Conservation (phyloP, 2,888 invertebrate genomes). For the Trichogramma dendrolimi region DNA sequence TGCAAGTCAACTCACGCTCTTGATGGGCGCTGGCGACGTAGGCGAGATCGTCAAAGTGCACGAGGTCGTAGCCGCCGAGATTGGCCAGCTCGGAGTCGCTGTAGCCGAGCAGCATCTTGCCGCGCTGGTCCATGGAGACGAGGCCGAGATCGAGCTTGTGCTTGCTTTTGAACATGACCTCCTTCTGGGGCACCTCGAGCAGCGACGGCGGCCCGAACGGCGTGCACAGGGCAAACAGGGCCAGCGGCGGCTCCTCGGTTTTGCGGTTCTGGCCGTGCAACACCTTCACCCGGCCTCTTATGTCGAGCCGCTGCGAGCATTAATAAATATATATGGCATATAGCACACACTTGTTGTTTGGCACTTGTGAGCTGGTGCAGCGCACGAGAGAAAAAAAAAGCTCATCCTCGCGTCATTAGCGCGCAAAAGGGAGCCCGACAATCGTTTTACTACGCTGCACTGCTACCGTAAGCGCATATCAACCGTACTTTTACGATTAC, state of each 20-base stretch:
- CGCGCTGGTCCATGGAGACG: conserved; percentile 96
- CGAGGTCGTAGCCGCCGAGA: conserved; percentile 95
- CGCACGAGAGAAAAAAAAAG: too few relatives aligned
- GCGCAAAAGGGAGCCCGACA: not conserved
- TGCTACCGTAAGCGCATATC: not conserved
- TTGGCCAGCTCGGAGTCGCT: conserved; percentile 86
- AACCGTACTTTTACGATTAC: conserved; percentile 51
- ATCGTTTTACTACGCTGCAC: not conserved
- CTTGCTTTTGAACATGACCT: conserved; percentile 99
- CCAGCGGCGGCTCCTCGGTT: conserved; percentile 89
- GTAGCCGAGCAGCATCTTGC: conserved; percentile 91
- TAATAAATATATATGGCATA: not conserved
- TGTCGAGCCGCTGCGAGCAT: conserved; percentile 81
- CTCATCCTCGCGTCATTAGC: too few relatives aligned
- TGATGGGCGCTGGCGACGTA: conserved; percentile 98
- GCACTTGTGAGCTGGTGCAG: not conserved
- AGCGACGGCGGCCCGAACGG: conserved; percentile 98
- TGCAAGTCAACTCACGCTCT: conserved; percentile 70
- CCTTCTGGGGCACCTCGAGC: conserved; percentile 95
- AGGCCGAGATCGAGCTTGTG: conserved; percentile 95
- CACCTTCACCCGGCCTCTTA: conserved; percentile 92
- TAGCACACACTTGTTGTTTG: not conserved
- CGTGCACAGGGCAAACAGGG: conserved; percentile 95
- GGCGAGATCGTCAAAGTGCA: conserved; percentile 95
- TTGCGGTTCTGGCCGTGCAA: conserved; percentile 95